Evolutionary conservation across 2,113 vertebrate genomes (phyloP).

Genomic region (Laticauda colubrina): DNA sequence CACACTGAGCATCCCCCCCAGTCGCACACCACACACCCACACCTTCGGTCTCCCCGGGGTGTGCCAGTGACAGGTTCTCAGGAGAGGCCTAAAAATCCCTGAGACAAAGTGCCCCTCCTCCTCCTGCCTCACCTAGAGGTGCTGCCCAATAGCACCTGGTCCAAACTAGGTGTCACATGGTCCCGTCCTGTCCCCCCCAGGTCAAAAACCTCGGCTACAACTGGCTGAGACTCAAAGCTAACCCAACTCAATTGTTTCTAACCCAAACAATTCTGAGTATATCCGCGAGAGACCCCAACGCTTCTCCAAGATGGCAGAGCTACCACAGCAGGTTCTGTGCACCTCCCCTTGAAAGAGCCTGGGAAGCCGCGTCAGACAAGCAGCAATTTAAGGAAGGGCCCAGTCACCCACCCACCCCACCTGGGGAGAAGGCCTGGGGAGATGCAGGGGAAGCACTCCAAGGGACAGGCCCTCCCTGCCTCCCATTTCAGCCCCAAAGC

Average conservation of each 20-base stretch:
- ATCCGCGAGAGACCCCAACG: background rate
- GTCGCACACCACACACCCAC: too few relatives aligned
- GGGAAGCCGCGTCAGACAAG: background rate
- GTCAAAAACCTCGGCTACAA: background rate
- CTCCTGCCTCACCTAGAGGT: background rate
- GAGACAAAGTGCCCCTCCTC: background rate
- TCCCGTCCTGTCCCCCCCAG: background rate
- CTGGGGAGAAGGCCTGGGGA: too few relatives aligned
- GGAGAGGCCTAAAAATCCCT: background rate
- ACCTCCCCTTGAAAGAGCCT: background rate
- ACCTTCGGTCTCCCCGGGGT: background rate
- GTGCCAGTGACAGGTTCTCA: background rate
- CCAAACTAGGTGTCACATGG: background rate
- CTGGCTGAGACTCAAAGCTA: background rate
- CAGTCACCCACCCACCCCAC: background rate
- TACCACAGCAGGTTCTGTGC: background rate
- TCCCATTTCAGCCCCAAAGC: background rate
- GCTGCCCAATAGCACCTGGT: background rate
- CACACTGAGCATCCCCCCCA: too few relatives aligned
- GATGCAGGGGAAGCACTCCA: too few relatives aligned
- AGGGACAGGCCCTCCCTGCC: background rate
- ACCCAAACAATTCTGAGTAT: background rate
- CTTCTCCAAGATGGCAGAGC: background rate
- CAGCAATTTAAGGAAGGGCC: background rate
- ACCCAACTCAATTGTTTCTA: background rate